Base-by-base conservation (phyloP, 2,888 invertebrate genomes). In the Unio pictorum region DNA sequence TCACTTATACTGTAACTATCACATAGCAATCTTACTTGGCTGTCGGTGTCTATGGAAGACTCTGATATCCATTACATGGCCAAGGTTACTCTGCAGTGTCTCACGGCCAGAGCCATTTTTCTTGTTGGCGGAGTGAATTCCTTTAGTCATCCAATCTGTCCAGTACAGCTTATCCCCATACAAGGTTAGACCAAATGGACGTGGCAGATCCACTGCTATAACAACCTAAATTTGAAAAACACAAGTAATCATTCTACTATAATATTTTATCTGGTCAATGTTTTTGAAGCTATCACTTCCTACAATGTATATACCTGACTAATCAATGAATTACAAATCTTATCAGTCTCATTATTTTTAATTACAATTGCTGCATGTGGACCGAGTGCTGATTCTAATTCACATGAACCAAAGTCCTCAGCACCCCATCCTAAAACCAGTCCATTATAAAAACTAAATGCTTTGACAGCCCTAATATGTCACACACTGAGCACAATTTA, bases 71-170 rank as follows among this genome's bases (percentile, higher is more conserved):
- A 96, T 96, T 0, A 96, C 96, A 77, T 95, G 95, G 85, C 95
- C 94, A 54, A 95, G 92, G 72, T 94, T 94, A n/a, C 94, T 93
- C 85, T 95, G 95, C 4, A 96, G 93, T 5, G 82, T 82, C n/a
- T 81, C 79, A n/a, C 83, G 75, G 23, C 84, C 77, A 5, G 76
- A 70, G 4, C 91, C 91, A n/a, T 84, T 84, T 55, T 83, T 76
- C 71, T 90, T 90, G 76, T 88, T 95, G 0, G 95, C 95, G 5
- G 94, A 94, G 23, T 95, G 94, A 74, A 97, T 96, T 62, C 83
- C 94, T 67, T 95, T 95, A 0, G 95, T 95, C 85, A 95, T 94
- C 96, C 95, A 95, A 88, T 97, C 97, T 0, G 96, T 96, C 96
- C 96, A 97, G 87, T 95, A 97, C 83, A 97, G 93, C 0, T 94